Percentiles rank a stretch among this genome's conserved stretches.
Evolutionary conservation across 2,797 vertebrate species (phyloP).

Genomic region (Rallus crepitans): DNA sequence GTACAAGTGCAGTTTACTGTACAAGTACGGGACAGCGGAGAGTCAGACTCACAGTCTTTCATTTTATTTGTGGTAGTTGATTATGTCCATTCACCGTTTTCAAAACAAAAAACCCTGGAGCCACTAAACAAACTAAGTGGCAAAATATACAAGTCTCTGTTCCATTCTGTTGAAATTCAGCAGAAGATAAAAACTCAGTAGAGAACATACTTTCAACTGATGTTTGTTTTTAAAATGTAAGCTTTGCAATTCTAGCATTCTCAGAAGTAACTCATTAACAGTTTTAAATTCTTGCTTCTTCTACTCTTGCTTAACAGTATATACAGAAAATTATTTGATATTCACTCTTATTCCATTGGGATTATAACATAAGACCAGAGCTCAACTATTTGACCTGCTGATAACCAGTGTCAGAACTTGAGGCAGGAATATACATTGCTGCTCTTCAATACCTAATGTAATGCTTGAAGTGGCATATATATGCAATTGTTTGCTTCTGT

Average conservation of each 20-base stretch:
- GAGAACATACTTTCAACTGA: neutral
- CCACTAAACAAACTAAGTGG: neutral
- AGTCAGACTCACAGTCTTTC: neutral
- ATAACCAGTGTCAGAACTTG: neutral
- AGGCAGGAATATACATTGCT: neutral
- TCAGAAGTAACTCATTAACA: neutral
- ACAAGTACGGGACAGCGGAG: neutral
- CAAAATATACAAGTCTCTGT: neutral
- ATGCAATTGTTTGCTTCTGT: neutral
- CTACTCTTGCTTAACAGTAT: neutral
- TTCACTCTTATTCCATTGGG: neutral
- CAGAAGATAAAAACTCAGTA: neutral
- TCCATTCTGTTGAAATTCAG: neutral
- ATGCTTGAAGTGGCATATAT: neutral
- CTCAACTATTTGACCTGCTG: no score
- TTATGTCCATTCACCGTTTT: neutral
- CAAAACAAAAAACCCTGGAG: neutral
- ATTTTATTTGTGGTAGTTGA: neutral
- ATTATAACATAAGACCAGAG: neutral
- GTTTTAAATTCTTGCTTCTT: neutral
- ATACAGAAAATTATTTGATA: neutral
- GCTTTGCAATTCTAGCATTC: neutral
- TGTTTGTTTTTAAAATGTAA: neutral
- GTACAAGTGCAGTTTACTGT: neutral
- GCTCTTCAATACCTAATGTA: neutral